Percentiles rank a stretch among this genome's conserved stretches.
These are phyloP conservation scores for Gobius niger DNA, from an alignment of 2,113 vertebrate genomes.

Conservation along the genomic window DNA sequence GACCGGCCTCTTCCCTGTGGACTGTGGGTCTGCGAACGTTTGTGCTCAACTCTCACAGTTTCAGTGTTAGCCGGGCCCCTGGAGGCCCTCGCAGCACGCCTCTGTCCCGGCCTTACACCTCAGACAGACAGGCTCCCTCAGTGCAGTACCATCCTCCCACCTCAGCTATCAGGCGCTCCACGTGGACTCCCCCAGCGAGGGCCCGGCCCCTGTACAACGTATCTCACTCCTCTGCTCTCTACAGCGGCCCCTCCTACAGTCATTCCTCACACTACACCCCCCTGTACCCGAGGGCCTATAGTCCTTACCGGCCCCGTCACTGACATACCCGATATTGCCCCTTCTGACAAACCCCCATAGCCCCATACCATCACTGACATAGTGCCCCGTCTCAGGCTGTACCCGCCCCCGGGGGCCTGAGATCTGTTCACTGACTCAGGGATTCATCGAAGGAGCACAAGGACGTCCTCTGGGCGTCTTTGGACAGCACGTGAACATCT, in stretches of 20 bases:
- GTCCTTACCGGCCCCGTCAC: constrained; percentile 65
- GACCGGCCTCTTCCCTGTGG: constrained; percentile 66
- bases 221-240: constrained; percentile 52
- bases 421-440: constrained; percentile 75
- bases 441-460: constrained; percentile 79
- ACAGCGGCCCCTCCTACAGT: constrained; percentile 56
- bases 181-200: constrained; percentile 66
- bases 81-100: constrained; percentile 36
- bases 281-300: constrained; percentile 70
- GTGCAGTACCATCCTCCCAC: constrained; percentile 57
- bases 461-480: constrained; percentile 6
- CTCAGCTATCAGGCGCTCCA: constrained; percentile 61
- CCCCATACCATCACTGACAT: no score
- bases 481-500: neutral
- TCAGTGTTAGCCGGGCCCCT: constrained; percentile 52
- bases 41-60: constrained; percentile 69
- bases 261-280: constrained; percentile 67
- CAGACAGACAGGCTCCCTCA: constrained; percentile 55
- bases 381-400: constrained; percentile 49
- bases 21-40: constrained; percentile 67
- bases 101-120: constrained; percentile 44
- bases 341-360: no score
- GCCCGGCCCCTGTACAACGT: constrained; percentile 63
- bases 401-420: constrained; percentile 53
- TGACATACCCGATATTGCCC: no score